These are phyloP conservation scores for Gisinianus flammeolus DNA, from an alignment of 2,888 invertebrate genomes.

Conservation along the genomic window DNA sequence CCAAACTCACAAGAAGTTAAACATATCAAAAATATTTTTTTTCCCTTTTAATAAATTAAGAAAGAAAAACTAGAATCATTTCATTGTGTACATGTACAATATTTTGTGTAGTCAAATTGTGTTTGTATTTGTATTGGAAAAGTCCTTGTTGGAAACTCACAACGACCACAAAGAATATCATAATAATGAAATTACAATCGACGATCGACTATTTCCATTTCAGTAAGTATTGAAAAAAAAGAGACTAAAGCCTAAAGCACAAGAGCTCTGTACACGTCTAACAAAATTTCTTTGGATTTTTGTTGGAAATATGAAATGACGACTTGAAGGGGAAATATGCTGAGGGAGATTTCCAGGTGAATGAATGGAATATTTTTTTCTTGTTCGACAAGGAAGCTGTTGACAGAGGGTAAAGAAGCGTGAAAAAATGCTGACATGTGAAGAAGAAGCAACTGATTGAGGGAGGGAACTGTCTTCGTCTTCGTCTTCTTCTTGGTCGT, in stretches of 20 bases:
- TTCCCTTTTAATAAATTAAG: no score
- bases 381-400: constrained; percentile 8
- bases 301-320: background rate
- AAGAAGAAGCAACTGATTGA: constrained; percentile 1
- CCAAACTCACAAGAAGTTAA: no score
- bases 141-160: no score
- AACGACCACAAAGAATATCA: no score
- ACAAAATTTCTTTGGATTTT: background rate
- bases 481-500: no score
- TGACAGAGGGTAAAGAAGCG: constrained; percentile 38
- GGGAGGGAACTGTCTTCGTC: constrained; percentile 19
- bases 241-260: background rate
- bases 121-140: no score
- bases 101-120: no score
- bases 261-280: no score
- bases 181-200: background rate
- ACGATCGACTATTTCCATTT: background rate
- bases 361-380: constrained; percentile 13
- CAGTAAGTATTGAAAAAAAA: background rate
- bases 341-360: background rate
- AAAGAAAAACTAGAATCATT: no score
- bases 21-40: no score
- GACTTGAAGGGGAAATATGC: background rate
- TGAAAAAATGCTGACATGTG: constrained; percentile 33
- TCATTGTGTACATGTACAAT: no score